phyloP scores from a whole-genome alignment of 2,797 vertebrate species.

The Ctenopoma kingsleyae region DNA sequence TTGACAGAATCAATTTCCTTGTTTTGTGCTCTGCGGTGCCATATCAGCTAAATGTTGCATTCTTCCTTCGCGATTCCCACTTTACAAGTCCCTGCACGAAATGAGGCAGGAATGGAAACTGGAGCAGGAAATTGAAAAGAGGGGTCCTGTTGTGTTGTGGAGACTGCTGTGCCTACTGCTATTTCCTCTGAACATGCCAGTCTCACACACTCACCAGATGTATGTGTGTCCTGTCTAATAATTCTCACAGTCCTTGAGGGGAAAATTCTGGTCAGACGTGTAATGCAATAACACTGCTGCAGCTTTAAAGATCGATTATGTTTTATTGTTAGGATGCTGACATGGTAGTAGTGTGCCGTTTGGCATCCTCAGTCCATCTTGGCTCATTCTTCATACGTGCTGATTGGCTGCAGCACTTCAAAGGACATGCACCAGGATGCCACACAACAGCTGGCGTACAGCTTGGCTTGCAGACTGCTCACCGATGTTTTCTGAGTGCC shows the following conservation, averaged over 20 bases:
- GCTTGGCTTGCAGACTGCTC: constrained; percentile 52
- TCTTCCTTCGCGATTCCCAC: constrained; percentile 56
- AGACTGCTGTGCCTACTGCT: constrained; percentile 69
- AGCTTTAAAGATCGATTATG: constrained; percentile 51
- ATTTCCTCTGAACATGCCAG: constrained; percentile 72
- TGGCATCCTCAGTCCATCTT: constrained; percentile 50
- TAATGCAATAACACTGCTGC: constrained; percentile 35
- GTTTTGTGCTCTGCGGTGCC: constrained; percentile 65
- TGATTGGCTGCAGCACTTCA: constrained; percentile 55
- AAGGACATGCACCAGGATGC: constrained; percentile 62
- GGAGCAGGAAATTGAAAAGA: constrained; percentile 82
- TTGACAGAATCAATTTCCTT: constrained; percentile 72
- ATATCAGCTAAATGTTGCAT: constrained; percentile 68
- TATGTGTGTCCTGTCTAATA: constrained; percentile 49
- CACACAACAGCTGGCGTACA: constrained; percentile 72
- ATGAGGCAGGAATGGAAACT: constrained; percentile 76
- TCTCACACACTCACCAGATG: constrained; percentile 69
- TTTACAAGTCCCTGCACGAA: constrained; percentile 70
- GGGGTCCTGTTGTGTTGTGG: constrained; percentile 76
- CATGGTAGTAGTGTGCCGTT: constrained; percentile 42
- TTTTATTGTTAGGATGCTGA: constrained; percentile 54
- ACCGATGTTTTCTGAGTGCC: constrained; percentile 57
- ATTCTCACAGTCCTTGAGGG: constrained; percentile 56
- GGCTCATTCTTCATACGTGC: constrained; percentile 47
- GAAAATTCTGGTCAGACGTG: constrained; percentile 58